phyloP scores from a whole-genome alignment of 2,888 invertebrate genomes.

The Idaea aversata region DNA sequence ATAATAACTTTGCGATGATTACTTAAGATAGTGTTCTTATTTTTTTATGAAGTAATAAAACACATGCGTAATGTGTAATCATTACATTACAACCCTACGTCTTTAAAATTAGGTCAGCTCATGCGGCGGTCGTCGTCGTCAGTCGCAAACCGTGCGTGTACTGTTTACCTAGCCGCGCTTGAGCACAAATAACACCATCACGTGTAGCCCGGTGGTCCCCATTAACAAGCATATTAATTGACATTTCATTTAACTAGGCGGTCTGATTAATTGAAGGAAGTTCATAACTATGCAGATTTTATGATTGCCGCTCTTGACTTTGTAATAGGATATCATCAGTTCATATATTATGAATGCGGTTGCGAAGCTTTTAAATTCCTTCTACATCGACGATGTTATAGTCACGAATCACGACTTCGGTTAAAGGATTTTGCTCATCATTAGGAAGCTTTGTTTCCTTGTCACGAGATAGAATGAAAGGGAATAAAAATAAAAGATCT shows the following conservation, averaged over 20 bases:
- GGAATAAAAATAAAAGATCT: background rate
- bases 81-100: conserved; percentile 17
- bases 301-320: background rate
- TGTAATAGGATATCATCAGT: background rate
- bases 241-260: conserved; percentile 16
- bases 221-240: conserved; percentile 26
- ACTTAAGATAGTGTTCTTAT: background rate
- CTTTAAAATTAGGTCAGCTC: conserved; percentile 52
- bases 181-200: conserved; percentile 29
- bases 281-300: conserved; percentile 3
- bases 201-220: conserved; percentile 22
- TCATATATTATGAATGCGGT: background rate
- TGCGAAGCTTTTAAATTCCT: background rate
- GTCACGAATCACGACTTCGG: no score
- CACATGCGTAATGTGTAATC: conserved; percentile 7
- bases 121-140: conserved; percentile 47
- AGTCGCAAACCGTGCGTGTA: conserved; percentile 59
- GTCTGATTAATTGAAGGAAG: conserved; percentile 18
- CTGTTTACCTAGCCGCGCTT: conserved; percentile 44
- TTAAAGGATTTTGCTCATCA: no score
- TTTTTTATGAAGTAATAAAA: background rate
- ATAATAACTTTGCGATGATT: no score
- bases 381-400: background rate
- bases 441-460: background rate
- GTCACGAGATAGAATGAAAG: background rate